Evolutionary conservation across 2,113 vertebrate genomes (phyloP).

Genomic region (Phalacrocorax aristotelis): DNA sequence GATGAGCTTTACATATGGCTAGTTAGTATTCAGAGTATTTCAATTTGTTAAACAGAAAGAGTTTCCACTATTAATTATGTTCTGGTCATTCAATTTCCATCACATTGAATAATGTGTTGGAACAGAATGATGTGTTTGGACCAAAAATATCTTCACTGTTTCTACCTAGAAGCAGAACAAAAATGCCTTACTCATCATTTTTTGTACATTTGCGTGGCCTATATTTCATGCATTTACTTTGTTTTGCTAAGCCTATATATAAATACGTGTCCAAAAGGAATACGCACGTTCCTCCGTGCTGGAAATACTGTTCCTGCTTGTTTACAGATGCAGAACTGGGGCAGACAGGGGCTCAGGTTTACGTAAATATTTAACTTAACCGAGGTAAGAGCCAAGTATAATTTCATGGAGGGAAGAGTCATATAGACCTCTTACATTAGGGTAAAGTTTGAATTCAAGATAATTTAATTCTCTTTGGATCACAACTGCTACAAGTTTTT

Average conservation of each 20-base stretch:
- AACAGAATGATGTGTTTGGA: constrained; percentile 6
- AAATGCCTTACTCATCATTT: background rate
- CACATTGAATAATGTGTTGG: constrained; percentile 49
- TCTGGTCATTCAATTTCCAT: constrained; percentile 61
- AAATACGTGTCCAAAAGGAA: background rate
- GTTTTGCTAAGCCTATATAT: background rate
- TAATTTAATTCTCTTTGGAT: background rate
- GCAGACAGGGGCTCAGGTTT: background rate
- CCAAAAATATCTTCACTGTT: background rate
- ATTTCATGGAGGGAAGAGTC: background rate
- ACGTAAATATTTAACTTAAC: background rate
- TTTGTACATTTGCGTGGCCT: background rate
- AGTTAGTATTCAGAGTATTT: constrained; percentile 67
- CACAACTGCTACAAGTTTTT: background rate
- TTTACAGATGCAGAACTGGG: background rate
- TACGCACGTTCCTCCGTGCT: background rate
- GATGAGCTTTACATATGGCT: constrained; percentile 69
- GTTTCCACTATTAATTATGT: constrained; percentile 61
- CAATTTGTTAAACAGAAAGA: constrained; percentile 70
- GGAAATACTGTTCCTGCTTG: background rate
- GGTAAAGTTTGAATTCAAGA: background rate
- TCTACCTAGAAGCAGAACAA: background rate
- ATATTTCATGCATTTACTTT: background rate
- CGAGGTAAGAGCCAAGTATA: background rate
- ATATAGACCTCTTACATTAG: background rate